These are phyloP conservation scores for Hemiscyllium ocellatum DNA, from an alignment of 2,113 vertebrate genomes.

Conservation along the genomic window DNA sequence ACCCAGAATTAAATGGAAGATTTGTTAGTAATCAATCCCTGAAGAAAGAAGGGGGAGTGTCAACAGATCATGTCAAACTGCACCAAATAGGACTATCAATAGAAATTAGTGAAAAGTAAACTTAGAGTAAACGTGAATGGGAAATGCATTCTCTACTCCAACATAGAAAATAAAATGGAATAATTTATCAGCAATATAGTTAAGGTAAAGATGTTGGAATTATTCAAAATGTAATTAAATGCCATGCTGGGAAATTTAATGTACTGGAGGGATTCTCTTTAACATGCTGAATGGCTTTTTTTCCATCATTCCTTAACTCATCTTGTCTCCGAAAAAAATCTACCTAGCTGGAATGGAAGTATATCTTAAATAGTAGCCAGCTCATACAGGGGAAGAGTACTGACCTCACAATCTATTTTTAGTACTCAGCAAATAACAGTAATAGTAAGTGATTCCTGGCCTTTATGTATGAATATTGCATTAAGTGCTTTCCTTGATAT, in stretches of 20 bases:
- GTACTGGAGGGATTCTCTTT: background rate
- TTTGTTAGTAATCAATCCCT: conserved; percentile 10
- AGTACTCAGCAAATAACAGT: background rate
- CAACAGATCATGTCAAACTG: background rate
- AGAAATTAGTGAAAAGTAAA: background rate
- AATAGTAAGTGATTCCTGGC: background rate
- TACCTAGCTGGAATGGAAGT: background rate
- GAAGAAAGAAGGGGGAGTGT: background rate
- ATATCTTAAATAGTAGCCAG: background rate
- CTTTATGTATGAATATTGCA: background rate
- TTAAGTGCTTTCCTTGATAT: background rate
- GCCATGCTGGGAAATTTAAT: background rate
- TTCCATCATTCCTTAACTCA: background rate
- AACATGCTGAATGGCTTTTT: background rate
- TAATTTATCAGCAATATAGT: background rate
- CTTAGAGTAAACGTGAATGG: background rate
- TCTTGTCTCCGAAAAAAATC: background rate
- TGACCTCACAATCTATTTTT: background rate
- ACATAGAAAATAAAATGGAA: background rate
- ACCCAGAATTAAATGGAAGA: background rate
- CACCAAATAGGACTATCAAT: background rate
- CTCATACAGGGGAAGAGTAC: background rate
- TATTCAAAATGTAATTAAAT: background rate
- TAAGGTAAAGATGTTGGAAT: background rate
- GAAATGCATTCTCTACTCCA: background rate